Evolutionary conservation across 2,888 invertebrate genomes (phyloP), one percentile per base, ranked within the genome.

Genomic region (Phlogophora meticulosa): DNA sequence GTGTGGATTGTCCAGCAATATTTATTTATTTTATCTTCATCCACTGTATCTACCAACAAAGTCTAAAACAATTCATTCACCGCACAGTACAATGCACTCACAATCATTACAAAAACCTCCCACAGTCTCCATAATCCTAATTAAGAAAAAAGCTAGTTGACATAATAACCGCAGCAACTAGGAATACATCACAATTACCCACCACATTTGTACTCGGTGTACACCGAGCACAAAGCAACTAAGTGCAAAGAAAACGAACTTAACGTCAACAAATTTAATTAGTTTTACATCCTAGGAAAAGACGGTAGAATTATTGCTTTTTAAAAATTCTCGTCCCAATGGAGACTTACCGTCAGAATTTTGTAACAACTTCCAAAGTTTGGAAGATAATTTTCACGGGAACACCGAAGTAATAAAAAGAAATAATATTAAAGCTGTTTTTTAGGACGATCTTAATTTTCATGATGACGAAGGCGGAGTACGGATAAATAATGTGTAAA

Each of bases 281-380:
- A 82, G 52, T 63, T 67, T 42, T 79, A 72, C 61, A 66, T 52
- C 51, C 57, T 45, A 45, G 22, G 34, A 57, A 28, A 55, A 67
- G 63, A 66, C 56, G 69, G 48, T 45, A 46, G 48, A 79, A 78
- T 81, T 82, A 79, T 81, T 67, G 60, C 58, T 68, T 78, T 74
- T 69, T 55, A 66, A 81, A 82, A 80, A 66, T 61, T 76, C 64
- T 10, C 32, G 24, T 42, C 76, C 65, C 75, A 53, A 42, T 58
- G 77, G 66, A 61, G 67, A 57, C 60, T 64, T 61, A 57, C 76
- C 72, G 61, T 38, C 61, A 67, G 70, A 79, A 80, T 80, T 82
- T 76, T 80, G 75, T 85, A 85, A 84, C 72, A 65, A 72, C 70
- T 66, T 74, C 22, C 49, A 64, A 80, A 75, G 65, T 81, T 82